Percentiles rank a stretch among this genome's conserved stretches.
Evolutionary conservation across 2,888 invertebrate species (phyloP).

Genomic region (Helicoverpa assulta): DNA sequence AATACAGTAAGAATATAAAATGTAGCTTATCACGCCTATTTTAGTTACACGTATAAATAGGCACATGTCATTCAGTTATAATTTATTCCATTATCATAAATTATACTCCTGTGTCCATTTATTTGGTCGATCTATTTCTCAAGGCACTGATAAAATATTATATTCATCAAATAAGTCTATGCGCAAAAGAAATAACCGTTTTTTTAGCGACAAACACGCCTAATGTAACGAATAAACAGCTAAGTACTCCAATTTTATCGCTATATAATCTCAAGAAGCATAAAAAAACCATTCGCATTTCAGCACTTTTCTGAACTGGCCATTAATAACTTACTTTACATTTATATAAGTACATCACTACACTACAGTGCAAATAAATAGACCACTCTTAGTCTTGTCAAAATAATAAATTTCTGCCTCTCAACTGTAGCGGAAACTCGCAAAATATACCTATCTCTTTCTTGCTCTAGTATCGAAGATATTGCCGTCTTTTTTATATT

Average conservation of each 20-base stretch:
- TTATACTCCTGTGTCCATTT: neutral
- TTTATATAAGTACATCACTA: conserved; percentile 54
- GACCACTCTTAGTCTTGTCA: conserved; percentile 65
- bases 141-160: neutral
- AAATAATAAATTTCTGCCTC: conserved; percentile 63
- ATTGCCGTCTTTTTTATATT: conserved; percentile 44
- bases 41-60: too few relatives aligned
- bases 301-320: conserved; percentile 31
- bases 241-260: conserved; percentile 10
- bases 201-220: neutral
- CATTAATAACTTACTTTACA: conserved; percentile 58
- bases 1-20: too few relatives aligned
- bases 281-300: conserved; percentile 30
- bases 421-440: conserved; percentile 45
- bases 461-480: conserved; percentile 5
- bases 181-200: neutral
- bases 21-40: too few relatives aligned
- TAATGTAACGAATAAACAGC: conserved; percentile 1
- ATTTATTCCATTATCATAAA: too few relatives aligned
- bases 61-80: too few relatives aligned
- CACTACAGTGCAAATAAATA: conserved; percentile 60
- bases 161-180: neutral
- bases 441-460: conserved; percentile 37
- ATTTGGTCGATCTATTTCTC: neutral
- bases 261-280: conserved; percentile 28